Base-by-base conservation (phyloP, 2,797 vertebrate species). In the Myotis planiceps region DNA sequence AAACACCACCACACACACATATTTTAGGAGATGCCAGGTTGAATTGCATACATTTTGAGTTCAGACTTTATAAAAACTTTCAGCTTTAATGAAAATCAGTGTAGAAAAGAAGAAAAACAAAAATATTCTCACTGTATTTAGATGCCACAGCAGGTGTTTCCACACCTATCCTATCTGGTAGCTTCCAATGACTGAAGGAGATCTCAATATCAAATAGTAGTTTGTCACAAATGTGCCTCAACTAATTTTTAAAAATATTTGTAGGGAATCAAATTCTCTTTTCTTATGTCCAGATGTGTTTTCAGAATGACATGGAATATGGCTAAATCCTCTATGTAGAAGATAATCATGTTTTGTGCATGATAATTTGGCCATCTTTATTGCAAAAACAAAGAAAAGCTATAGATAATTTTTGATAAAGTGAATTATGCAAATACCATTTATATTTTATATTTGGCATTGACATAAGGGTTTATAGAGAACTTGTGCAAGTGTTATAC, bases 121-220 rank as follows among this genome's bases (percentile, higher is more conserved):
- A 90, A 63, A 88, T 78, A 45, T 90, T 93, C 58, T 96, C 32
- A 47, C 13, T 55, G 8, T 76, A 83, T n/a, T 79, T 13, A 78
- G 23, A 94, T 82, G 53, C 51, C 66, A 86, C 19, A 72, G 23
- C 4, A 49, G 18, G 7, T 95, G 55, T 93, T 96, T 94, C 80
- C 68, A 90, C 21, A 42, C 9, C 47, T 83, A 87, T 92, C 96
- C 95, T 97, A 92, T 96, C 93, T 79, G n/a, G 69, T 79, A 93
- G 75, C 60, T 92, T 76, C 76, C 27, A 94, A 58, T 65, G 78
- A 74, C 1, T 85, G 47, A 93, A 82, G 75, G 42, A 92, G n/a
- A 96, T 80, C 92, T 90, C 51, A 93, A 27, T 93, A 95, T 49
- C 58, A 90, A 91, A 23, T 47, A 75, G 29, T 60, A 51, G n/a